phyloP scores from a whole-genome alignment of 2,113 vertebrate genomes.

The Pangasianodon gigas region DNA sequence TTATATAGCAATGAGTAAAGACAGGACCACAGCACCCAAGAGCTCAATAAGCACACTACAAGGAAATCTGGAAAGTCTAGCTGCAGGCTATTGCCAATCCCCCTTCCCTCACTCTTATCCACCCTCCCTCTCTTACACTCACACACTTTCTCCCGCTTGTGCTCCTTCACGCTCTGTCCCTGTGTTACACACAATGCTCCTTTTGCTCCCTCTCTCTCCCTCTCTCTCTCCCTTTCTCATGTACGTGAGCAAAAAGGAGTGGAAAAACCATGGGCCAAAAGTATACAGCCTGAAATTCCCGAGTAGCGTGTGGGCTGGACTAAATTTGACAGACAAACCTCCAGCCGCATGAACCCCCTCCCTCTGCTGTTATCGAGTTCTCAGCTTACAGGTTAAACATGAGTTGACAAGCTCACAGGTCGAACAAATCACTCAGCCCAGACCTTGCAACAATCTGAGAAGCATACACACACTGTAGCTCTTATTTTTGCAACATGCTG shows the following conservation, averaged over 20 bases:
- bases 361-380: constrained; percentile 72
- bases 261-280: constrained; percentile 57
- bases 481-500: constrained; percentile 3
- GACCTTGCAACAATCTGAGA: background rate
- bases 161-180: constrained; percentile 23
- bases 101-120: constrained; percentile 41
- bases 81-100: constrained; percentile 58
- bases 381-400: constrained; percentile 77
- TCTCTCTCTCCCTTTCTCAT: constrained; percentile 52
- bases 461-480: constrained; percentile 1
- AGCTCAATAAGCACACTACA: constrained; percentile 64
- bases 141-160: constrained; percentile 61
- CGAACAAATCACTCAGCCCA: constrained; percentile 4
- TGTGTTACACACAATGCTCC: constrained; percentile 14
- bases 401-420: constrained; percentile 60
- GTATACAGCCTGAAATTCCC: constrained; percentile 64
- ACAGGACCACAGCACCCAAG: constrained; percentile 64
- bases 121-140: constrained; percentile 44
- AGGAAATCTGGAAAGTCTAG: constrained; percentile 68
- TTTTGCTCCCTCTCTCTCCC: constrained; percentile 66
- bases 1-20: constrained; percentile 55
- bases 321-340: constrained; percentile 58
- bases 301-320: constrained; percentile 57
- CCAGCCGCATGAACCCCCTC: constrained; percentile 45
- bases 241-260: constrained; percentile 53